Evolutionary conservation across 2,888 invertebrate genomes (phyloP), one percentile per base, ranked within the genome.

Genomic region (Epirrita christyi): DNA sequence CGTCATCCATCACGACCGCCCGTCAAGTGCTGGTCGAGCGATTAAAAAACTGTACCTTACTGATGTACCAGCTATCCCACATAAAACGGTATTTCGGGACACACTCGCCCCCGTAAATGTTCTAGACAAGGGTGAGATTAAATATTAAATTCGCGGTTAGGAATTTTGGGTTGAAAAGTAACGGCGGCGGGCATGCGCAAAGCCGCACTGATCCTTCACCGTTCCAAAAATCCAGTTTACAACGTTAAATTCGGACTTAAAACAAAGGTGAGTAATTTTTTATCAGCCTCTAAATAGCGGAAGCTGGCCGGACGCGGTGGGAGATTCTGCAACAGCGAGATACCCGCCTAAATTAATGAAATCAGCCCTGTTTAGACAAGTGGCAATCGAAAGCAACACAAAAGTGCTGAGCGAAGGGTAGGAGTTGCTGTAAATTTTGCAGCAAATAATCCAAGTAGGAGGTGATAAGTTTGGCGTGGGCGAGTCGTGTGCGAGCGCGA

Each of bases 61-160:
- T 81, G 76, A 83, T 83, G 79, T 83, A 76, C 45, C 27, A 36
- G 57, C 69, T 71, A 70, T 66, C 56, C 67, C 70, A 58, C 72
- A 78, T 75, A 79, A 76, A 79, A 71, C 76, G 74, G 81, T 86
- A 89, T 89, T 90, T 87, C 70, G 85, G 86, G 81, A 80, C 83
- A 77, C 81, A 75, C 74, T 63, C 66, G 51, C 78, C 71, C 75
- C 80, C 83, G 86, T 90, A 88, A 91, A 90, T 88, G 86, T 80
- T 89, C 86, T 89, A 91, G 89, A 90, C 89, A 88, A 88, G 91
- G 89, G 89, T 88, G 83, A 79, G 83, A 88, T 92, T 91, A 90
- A 92, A 92, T 91, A 92, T 92, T 91, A 90, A 91, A 90, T 85
- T 87, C 83, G 86, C 82, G 87, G 85, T 88, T 85, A 86, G 88